Base-by-base conservation (phyloP, 2,888 invertebrate species). In the Melieria picta region DNA sequence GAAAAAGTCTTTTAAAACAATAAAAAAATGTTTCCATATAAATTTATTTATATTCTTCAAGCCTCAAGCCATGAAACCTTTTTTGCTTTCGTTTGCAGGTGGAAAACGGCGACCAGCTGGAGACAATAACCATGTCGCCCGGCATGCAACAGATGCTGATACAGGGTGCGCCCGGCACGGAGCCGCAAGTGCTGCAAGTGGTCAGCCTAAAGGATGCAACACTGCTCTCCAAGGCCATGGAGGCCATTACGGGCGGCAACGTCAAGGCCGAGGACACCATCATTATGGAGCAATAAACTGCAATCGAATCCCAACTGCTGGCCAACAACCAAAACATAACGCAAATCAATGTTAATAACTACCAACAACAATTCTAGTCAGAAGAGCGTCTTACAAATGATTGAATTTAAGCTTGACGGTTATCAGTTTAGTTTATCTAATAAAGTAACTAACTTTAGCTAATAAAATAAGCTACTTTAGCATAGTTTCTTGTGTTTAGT, bases 111-210 rank as follows among this genome's bases (percentile, higher is more conserved):
- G 91, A 92, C 77, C 90, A 89, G 73, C 89, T 94, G 88, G 94
- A 94, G 84, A 91, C 93, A 13, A 90, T 94, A 77, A 91, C 93
- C 16, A 91, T 94, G 68, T 91, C 93, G 71, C 92, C 93, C 65
- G 93, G 94, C 74, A 92, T 92, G 85, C 92, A 93, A 85, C 94
- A 94, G 83, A 94, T 95, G 89, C 93, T 94, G 90, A 93, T 94
- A 86, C 91, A 93, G 86, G 89, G 91, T 79, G 88, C 89, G 61
- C 89, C 91, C 56, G 90, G 90, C 63, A 92, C 92, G 60, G 93
- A 93, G 83, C 92, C 92, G 58, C 94, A 95, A 87, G 86, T 91
- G 75, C 89, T 95, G 81, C 94, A 95, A 88, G 94, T 95, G 80
- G 90, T 95, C 82, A 94, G 93, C 72, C 89, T 95, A 76, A 95